Percentiles rank a stretch among this genome's conserved stretches.
These are phyloP conservation scores for Drosophila funebris DNA, from an alignment of 1,140 invertebrate genomes.

Conservation along the genomic window DNA sequence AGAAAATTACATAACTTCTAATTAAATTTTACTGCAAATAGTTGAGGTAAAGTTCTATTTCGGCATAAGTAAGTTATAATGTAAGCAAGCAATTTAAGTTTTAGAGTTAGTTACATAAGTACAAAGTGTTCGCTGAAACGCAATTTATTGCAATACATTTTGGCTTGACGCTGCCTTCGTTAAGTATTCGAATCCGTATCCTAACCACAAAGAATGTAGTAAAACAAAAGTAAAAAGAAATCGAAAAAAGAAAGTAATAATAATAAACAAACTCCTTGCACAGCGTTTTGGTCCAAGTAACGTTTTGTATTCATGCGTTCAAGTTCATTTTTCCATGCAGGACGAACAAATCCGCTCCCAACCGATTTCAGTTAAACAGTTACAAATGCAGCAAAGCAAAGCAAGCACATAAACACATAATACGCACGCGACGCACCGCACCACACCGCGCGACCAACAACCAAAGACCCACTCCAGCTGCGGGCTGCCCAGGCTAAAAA, in stretches of 20 bases:
- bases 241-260: constrained; percentile 30
- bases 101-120: constrained; percentile 58
- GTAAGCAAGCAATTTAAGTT: constrained; percentile 44
- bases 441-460: constrained; percentile 1
- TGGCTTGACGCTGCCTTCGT: constrained; percentile 25
- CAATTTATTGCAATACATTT: constrained; percentile 32
- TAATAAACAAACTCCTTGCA: constrained; percentile 66
- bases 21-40: constrained; percentile 35
- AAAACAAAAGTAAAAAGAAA: constrained; percentile 37
- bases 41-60: constrained; percentile 39
- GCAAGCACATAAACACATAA: constrained; percentile 31
- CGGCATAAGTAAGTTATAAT: constrained; percentile 54
- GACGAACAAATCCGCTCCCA: constrained; percentile 70
- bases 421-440: constrained; percentile 27
- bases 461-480: constrained; percentile 1
- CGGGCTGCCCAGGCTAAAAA: constrained; percentile 10
- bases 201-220: constrained; percentile 60
- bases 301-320: constrained; percentile 83
- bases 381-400: constrained; percentile 51
- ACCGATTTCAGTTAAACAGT: constrained; percentile 70
- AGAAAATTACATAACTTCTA: constrained; percentile 70
- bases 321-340: constrained; percentile 83
- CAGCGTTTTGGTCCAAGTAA: constrained; percentile 73
- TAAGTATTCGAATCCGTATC: constrained; percentile 40
- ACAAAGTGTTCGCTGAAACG: constrained; percentile 32